A percentile compares a stretch with the other conserved stretches of the same genome.
Conservation (phyloP, 2,888 invertebrate species). For the Drosophila neotestacea region DNA sequence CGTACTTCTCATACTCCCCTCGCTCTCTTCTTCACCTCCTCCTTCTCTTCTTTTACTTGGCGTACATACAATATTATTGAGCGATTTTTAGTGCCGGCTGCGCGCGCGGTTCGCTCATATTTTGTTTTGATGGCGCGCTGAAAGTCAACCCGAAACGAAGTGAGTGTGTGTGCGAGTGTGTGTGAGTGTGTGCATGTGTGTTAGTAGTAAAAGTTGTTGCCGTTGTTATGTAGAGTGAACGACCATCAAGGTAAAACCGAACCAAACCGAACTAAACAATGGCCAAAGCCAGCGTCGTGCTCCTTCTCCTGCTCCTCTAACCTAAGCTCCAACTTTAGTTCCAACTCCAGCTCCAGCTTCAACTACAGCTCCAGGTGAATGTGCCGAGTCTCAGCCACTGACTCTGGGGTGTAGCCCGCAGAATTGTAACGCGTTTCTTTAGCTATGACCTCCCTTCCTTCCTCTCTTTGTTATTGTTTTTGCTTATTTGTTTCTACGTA, state of each 20-base stretch:
- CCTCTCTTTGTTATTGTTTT: conserved; percentile 75
- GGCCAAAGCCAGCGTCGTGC: conserved; percentile 75
- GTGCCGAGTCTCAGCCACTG: conserved; percentile 52
- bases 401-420: conserved; percentile 75
- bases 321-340: conserved; percentile 30
- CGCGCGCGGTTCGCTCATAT: conserved; percentile 72
- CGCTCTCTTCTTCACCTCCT: neutral
- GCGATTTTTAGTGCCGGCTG: conserved; percentile 77
- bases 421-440: conserved; percentile 77
- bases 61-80: conserved; percentile 71
- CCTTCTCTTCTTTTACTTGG: neutral
- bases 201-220: conserved; percentile 80
- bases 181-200: conserved; percentile 47
- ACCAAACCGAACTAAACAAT: conserved; percentile 69
- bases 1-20: neutral
- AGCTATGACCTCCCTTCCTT: conserved; percentile 17
- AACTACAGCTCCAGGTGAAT: conserved; percentile 73
- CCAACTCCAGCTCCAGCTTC: conserved; percentile 27
- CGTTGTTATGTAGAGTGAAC: conserved; percentile 71
- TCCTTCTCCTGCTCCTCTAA: conserved; percentile 36
- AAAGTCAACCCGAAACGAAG: conserved; percentile 62
- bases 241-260: conserved; percentile 78
- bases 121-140: conserved; percentile 82
- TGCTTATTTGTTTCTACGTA: conserved; percentile 82
- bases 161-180: conserved; percentile 11